Conservation (phyloP, 2,888 invertebrate species). For the Caenorhabditis macrosperma region DNA sequence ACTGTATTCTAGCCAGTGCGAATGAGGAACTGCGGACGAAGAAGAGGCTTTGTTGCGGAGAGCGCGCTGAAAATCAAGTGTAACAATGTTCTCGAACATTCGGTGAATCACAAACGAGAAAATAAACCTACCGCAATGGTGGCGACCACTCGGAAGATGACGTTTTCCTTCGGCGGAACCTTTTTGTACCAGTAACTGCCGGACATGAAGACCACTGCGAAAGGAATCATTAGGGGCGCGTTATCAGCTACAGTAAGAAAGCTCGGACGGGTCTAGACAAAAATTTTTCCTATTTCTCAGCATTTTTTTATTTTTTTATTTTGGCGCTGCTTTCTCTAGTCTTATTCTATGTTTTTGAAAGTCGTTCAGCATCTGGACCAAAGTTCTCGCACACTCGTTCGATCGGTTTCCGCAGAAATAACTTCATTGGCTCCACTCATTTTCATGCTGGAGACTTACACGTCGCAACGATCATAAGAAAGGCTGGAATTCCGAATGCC, state of each 20-base stretch:
- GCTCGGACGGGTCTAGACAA: no score
- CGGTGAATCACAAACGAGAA: neutral
- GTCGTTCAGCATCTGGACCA: no score
- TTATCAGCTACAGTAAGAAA: no score
- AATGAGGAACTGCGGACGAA: slow-evolving; percentile 2
- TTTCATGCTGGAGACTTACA: slow-evolving; percentile 82
- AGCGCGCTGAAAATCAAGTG: slow-evolving; percentile 59
- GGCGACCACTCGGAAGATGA: slow-evolving; percentile 85
- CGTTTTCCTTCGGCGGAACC: slow-evolving; percentile 88
- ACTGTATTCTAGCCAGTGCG: slow-evolving; percentile 74
- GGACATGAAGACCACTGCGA: slow-evolving; percentile 87
- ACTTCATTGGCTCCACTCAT: neutral
- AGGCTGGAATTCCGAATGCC: slow-evolving; percentile 92
- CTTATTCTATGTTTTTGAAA: no score
- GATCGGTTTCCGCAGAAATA: no score
- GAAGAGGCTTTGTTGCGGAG: slow-evolving; percentile 60
- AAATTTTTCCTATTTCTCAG: no score
- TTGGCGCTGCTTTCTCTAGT: no score
- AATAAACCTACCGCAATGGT: slow-evolving; percentile 31
- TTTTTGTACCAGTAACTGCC: slow-evolving; percentile 88
- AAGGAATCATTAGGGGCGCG: no score
- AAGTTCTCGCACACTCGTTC: no score
- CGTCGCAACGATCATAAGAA: slow-evolving; percentile 89
- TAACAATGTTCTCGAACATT: neutral
- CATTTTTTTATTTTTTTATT: no score